Base-by-base conservation (phyloP, 2,113 vertebrate species). In the Pungitius pungitius region DNA sequence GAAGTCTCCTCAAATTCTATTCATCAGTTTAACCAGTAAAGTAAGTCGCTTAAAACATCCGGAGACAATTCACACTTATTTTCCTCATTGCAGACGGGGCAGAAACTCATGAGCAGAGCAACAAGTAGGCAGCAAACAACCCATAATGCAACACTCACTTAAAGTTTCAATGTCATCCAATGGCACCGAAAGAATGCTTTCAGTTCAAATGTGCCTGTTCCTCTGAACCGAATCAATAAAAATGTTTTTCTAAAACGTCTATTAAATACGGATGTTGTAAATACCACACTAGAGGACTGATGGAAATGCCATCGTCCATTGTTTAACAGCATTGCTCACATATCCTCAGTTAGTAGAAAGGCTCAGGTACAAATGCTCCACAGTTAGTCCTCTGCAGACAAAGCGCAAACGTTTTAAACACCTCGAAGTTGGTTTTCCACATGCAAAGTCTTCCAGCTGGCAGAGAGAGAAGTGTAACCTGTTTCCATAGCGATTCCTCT, bases 401-500 rank as follows among this genome's bases (percentile, higher is more conserved):
- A n/a, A 40, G 55, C 22, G 18, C 3, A 47, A 52, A 37, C 3
- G 22, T 72, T 43, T 54, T 22, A 43, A 39, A 76, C 49, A 0
- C 45, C 12, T 45, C 10, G 0, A 56, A 47, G 33, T 54, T 56
- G 56, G 22, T 67, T 72, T 47, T 47, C 22, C 12, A 33, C 30
- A 43, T 56, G 43, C 30, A 18, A 22, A 30, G 39, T 71, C 54
- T 65, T 39, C 37, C 30, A 61, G 54, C 47, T 33, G 60, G 30
- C 47, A 43, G 49, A 27, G 12, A 69, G 54, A 47, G 30, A 59
- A 64, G 33, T 18, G 65, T 42, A 54, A 69, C 22, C 66, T 58
- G 66, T 71, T 75, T 56, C 56, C 22, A 62, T 75, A 57, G 35
- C 22, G 22, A 62, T 69, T 17, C 22, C 22, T 49, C 42, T 55